Evolutionary conservation across 2,888 invertebrate genomes (phyloP).

Genomic region (Chloroclystis v-ata): DNA sequence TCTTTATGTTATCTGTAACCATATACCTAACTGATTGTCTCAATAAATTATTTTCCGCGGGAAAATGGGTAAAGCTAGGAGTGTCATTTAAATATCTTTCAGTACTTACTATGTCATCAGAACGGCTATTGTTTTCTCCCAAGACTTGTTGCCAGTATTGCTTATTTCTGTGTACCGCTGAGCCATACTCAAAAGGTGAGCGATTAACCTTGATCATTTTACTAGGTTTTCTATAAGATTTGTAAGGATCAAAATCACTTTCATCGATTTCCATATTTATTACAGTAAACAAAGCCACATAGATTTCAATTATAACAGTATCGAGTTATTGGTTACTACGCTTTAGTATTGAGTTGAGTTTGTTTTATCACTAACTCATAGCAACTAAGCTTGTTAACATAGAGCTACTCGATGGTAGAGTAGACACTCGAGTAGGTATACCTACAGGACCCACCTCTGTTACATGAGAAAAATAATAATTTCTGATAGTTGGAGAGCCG

Average conservation of each 20-base stretch:
- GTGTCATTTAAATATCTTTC: too few relatives aligned
- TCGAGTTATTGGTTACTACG: too few relatives aligned
- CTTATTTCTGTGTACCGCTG: slow-evolving; percentile 51
- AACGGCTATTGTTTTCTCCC: slow-evolving; percentile 21
- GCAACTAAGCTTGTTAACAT: background rate
- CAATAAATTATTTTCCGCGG: too few relatives aligned
- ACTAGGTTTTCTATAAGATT: slow-evolving; percentile 37
- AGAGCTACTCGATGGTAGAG: background rate
- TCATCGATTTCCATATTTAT: slow-evolving; percentile 22
- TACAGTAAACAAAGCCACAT: slow-evolving; percentile 23
- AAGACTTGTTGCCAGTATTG: slow-evolving; percentile 61
- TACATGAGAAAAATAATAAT: too few relatives aligned
- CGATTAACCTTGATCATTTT: slow-evolving; percentile 50
- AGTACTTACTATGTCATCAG: slow-evolving; percentile 22
- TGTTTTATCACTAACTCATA: background rate
- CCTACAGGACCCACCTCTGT: too few relatives aligned
- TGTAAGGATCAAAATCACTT: slow-evolving; percentile 11
- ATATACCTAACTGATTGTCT: too few relatives aligned
- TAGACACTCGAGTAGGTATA: too few relatives aligned
- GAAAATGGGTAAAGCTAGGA: too few relatives aligned
- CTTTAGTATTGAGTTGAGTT: too few relatives aligned
- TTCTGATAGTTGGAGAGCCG: too few relatives aligned
- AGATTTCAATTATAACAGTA: slow-evolving; percentile 29
- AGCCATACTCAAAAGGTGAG: slow-evolving; percentile 48
- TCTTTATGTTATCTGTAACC: too few relatives aligned